phyloP scores from a whole-genome alignment of 1,140 invertebrate genomes.

The Zaprionus gabonicus region DNA sequence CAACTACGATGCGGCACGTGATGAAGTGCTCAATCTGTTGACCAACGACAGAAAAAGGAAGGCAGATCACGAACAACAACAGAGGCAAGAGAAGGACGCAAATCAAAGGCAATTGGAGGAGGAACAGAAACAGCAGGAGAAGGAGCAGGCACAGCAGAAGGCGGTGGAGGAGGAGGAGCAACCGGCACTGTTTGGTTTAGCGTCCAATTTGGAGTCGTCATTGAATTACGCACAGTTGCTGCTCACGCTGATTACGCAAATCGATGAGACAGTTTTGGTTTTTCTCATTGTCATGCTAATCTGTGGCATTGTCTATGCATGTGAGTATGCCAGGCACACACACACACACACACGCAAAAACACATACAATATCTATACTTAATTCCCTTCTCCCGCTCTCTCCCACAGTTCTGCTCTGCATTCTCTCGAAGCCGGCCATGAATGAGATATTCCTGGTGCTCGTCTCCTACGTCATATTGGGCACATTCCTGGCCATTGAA shows the following conservation, averaged over 20 bases:
- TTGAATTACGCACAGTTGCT: slow-evolving; percentile 62
- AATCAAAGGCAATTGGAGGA: too few relatives aligned
- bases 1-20: slow-evolving; percentile 59
- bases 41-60: slow-evolving; percentile 15
- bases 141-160: not conserved
- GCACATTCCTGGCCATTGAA: slow-evolving; percentile 89
- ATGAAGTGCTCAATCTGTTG: slow-evolving; percentile 67
- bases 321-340: slow-evolving; percentile 80
- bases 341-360: not conserved
- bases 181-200: slow-evolving; percentile 17
- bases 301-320: slow-evolving; percentile 85
- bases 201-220: slow-evolving; percentile 57
- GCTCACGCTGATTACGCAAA: slow-evolving; percentile 56
- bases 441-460: slow-evolving; percentile 94
- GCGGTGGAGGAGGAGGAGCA: not conserved
- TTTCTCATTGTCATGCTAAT: slow-evolving; percentile 85
- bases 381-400: not conserved
- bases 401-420: slow-evolving; percentile 88
- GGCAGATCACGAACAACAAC: not conserved
- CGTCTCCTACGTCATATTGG: slow-evolving; percentile 92
- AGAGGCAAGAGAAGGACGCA: not conserved
- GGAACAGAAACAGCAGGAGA: not conserved
- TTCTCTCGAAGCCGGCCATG: slow-evolving; percentile 92
- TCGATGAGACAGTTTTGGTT: slow-evolving; percentile 82
- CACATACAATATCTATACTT: not conserved